phyloP scores from a whole-genome alignment of 2,888 invertebrate species.

The Notodonta dromedarius region DNA sequence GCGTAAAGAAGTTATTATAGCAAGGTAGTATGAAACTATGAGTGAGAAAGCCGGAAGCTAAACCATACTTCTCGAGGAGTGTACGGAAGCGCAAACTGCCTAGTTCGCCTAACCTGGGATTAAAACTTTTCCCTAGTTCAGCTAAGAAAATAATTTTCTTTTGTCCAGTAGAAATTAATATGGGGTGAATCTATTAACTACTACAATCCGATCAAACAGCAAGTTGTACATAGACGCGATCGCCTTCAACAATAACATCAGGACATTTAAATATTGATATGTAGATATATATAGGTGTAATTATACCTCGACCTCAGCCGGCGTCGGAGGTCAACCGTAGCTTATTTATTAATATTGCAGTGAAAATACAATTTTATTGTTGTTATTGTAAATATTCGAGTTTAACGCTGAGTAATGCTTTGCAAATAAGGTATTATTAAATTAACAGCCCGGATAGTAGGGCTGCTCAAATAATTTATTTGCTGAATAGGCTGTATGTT shows the following conservation, averaged over 20 bases:
- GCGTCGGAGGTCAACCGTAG: background rate
- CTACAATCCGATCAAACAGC: background rate
- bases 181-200: background rate
- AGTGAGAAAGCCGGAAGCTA: no score
- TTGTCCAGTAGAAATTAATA: no score
- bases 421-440: background rate
- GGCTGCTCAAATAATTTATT: no score
- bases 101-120: no score
- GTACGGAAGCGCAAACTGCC: no score
- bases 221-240: background rate
- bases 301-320: background rate
- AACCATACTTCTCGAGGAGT: no score
- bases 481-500: no score
- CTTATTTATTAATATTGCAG: constrained; percentile 3
- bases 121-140: background rate
- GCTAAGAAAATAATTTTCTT: no score
- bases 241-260: constrained; percentile 6
- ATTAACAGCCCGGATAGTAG: background rate
- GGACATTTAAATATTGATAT: constrained; percentile 2
- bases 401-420: background rate
- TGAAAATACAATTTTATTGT: background rate
- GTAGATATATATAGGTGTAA: background rate
- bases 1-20: no score
- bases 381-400: constrained; percentile 1
- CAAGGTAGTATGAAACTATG: no score